Conservation (phyloP, 2,888 invertebrate genomes). For the Oxytorus armatus region DNA sequence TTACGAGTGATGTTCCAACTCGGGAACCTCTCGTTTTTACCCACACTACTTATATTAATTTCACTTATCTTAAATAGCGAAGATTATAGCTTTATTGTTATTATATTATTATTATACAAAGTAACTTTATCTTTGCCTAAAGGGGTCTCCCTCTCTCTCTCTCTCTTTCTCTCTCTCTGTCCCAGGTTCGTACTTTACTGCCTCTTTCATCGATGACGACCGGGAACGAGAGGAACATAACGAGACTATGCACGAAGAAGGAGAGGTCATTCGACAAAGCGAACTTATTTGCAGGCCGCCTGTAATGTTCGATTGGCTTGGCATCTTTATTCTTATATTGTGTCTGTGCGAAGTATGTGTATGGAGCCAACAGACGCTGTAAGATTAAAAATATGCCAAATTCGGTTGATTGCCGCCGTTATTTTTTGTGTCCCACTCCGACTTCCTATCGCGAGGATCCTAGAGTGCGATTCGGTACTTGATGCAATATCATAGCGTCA, state of each 20-base stretch:
- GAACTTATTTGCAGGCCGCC: not conserved
- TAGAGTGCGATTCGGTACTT: no score
- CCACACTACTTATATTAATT: no score
- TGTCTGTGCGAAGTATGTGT: not conserved
- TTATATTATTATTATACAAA: no score
- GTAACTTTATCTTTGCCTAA: constrained; percentile 16
- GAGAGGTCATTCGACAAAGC: not conserved
- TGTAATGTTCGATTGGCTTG: not conserved
- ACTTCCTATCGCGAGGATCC: no score
- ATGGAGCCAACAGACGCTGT: not conserved
- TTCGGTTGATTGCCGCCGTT: not conserved
- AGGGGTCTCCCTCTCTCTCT: not conserved
- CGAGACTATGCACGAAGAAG: not conserved
- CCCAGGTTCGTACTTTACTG: not conserved
- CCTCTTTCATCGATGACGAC: not conserved
- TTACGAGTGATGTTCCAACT: no score
- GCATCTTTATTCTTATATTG: not conserved
- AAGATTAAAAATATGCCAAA: not conserved
- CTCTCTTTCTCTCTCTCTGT: not conserved
- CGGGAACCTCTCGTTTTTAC: no score
- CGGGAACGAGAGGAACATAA: not conserved
- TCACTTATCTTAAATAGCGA: no score
- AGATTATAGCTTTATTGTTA: no score
- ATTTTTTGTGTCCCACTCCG: not conserved
- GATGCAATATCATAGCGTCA: no score